phyloP scores from a whole-genome alignment of 2,888 invertebrate genomes.

The Calliphora vomitoria region DNA sequence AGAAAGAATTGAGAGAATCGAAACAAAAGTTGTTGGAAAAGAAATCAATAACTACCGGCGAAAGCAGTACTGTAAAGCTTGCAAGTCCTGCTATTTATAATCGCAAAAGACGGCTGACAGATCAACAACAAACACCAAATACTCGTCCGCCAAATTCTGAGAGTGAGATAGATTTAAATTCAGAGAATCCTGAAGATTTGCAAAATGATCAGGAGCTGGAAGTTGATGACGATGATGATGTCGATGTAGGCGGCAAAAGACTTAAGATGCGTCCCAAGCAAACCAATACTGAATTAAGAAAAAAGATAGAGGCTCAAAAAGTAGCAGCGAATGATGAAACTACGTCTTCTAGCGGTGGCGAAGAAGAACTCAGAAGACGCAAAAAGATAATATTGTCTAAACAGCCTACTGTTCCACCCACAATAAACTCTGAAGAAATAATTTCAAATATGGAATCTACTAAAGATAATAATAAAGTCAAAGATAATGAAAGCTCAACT shows the following conservation, averaged over 20 bases:
- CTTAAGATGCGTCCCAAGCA: slow-evolving; percentile 82
- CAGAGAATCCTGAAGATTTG: slow-evolving; percentile 86
- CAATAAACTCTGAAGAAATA: slow-evolving; percentile 7
- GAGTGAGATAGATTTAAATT: slow-evolving; percentile 82
- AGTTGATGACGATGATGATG: slow-evolving; percentile 76
- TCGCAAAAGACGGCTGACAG: slow-evolving; percentile 81
- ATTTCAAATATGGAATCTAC: not conserved
- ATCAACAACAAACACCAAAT: slow-evolving; percentile 69
- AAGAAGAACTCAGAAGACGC: slow-evolving; percentile 79
- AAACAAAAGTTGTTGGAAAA: slow-evolving; percentile 62
- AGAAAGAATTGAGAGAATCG: slow-evolving; percentile 62
- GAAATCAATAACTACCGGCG: not conserved
- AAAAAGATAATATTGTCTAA: slow-evolving; percentile 79
- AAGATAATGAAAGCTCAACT: not conserved
- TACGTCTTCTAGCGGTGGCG: slow-evolving; percentile 82
- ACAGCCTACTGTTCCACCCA: slow-evolving; percentile 50
- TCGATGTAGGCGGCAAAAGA: slow-evolving; percentile 83
- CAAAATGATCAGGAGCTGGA: slow-evolving; percentile 60
- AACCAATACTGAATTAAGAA: slow-evolving; percentile 79
- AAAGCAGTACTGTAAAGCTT: not conserved
- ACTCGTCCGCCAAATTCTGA: slow-evolving; percentile 81
- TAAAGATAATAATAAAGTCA: not conserved
- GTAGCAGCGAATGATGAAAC: slow-evolving; percentile 79
- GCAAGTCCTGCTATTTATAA: slow-evolving; percentile 70
- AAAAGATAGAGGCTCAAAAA: slow-evolving; percentile 82